phyloP scores from a whole-genome alignment of 1,140 invertebrate species.

The Zaprionus kolodkinae region DNA sequence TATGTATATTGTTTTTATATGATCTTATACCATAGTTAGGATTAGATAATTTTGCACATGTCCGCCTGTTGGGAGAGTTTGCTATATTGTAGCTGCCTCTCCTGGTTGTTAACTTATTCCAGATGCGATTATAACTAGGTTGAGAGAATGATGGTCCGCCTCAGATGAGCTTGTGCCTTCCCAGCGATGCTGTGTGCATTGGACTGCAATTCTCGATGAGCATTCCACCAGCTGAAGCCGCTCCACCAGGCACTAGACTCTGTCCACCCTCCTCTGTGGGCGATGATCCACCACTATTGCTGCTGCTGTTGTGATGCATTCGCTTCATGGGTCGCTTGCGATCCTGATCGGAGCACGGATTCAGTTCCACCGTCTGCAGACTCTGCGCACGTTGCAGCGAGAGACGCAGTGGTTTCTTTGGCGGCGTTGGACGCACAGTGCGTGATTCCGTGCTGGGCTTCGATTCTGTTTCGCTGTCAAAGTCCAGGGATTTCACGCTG shows the following conservation, averaged over 20 bases:
- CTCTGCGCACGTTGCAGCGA: conserved; percentile 92
- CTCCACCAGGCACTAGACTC: conserved; percentile 16
- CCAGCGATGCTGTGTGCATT: conserved; percentile 77
- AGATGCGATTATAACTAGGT: conserved; percentile 24
- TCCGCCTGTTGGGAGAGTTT: conserved; percentile 61
- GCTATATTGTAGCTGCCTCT: conserved; percentile 20
- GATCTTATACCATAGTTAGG: conserved; percentile 14
- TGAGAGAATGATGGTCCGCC: not conserved
- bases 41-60: conserved; percentile 69
- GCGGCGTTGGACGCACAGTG: conserved; percentile 89
- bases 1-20: not conserved
- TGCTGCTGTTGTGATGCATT: conserved; percentile 72
- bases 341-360: conserved; percentile 55
- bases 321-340: conserved; percentile 82
- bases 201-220: conserved; percentile 74
- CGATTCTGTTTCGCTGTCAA: conserved; percentile 85
- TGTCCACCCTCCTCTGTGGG: conserved; percentile 45
- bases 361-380: conserved; percentile 89
- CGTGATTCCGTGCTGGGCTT: conserved; percentile 85
- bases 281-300: conserved; percentile 44
- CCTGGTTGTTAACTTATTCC: conserved; percentile 38
- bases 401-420: conserved; percentile 92
- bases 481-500: conserved; percentile 88
- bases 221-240: conserved; percentile 16
- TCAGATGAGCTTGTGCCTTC: conserved; percentile 76